Base-by-base conservation (phyloP, 2,888 invertebrate genomes). In the Plagiodera versicolora region DNA sequence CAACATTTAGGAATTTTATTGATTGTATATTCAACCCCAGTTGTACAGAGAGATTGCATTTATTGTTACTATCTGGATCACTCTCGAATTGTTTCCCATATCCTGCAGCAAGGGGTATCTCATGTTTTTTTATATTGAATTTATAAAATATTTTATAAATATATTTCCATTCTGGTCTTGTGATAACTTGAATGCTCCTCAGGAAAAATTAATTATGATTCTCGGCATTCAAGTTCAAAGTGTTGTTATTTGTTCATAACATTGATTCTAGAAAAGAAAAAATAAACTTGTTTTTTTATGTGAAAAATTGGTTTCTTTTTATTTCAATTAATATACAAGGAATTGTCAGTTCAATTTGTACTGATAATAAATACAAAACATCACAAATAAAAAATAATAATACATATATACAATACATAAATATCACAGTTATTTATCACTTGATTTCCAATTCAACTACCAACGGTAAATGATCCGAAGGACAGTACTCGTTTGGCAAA, bases 401-500 rank as follows among this genome's bases (percentile, higher is more conserved):
- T 28, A 30, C 14, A 51, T 11, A 14, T n/a, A n/a, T n/a, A 32
- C n/a, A 30, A 14, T 20, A 24, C 6, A 24, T 51, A 30, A n/a
- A 19, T 19, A 39, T 53, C 14, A 53, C 17, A 11, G 16, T 57
- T 53, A 49, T 63, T 11, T 32, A 10, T 6, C 9, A 1, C 17
- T 51, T 51, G 50, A 51, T 88, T 71, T 82, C 80, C 62, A 94
- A 82, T 83, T 94, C 93, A 11, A 89, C 88, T 58, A 95, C 85
- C 39, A 96, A 81, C 9, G 98, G 89, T 67, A 98, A 82, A 79
- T 98, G 98, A 82, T 98, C 98, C 1, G 96, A 97, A 0, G 98
- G 97, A 79, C 91, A 92, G 3, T 91, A 88, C 45, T 90, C 83
- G 69, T 93, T 96, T 0, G 98, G 98, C 66, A 98, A 83, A 1